phyloP scores from a whole-genome alignment of 2,888 invertebrate species.

The Lydus trimaculatus region DNA sequence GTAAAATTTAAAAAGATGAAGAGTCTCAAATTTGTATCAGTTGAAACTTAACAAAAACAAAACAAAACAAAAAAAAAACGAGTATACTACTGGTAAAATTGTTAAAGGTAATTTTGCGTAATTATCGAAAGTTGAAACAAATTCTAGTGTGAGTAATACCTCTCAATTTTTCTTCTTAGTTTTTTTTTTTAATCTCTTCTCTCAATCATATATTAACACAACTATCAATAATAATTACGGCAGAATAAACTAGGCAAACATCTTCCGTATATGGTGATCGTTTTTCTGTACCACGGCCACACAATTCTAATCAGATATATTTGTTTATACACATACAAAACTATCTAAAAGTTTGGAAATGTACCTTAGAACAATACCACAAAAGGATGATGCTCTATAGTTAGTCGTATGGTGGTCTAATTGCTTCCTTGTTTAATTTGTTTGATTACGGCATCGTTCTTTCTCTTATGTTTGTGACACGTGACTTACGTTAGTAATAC shows the following conservation, averaged over 20 bases:
- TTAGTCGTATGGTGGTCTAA: too few species aligned
- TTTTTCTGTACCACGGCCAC: slow-evolving; percentile 56
- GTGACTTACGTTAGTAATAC: too few species aligned
- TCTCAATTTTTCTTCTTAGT: slow-evolving; percentile 16
- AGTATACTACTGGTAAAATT: neutral
- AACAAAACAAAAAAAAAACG: neutral
- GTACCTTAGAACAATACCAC: too few species aligned
- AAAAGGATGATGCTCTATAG: too few species aligned
- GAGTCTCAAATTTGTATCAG: neutral
- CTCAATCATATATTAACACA: slow-evolving; percentile 32
- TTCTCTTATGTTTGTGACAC: too few species aligned
- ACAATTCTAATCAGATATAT: slow-evolving; percentile 39
- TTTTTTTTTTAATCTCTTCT: slow-evolving; percentile 22
- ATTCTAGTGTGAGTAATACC: neutral
- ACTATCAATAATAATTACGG: slow-evolving; percentile 41
- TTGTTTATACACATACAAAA: neutral
- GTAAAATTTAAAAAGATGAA: slow-evolving; percentile 32
- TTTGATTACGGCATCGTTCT: too few species aligned
- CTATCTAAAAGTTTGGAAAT: neutral
- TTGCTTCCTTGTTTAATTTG: too few species aligned
- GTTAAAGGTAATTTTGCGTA: slow-evolving; percentile 2
- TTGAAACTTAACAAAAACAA: neutral
- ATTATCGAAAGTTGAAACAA: neutral
- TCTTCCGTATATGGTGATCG: slow-evolving; percentile 55
- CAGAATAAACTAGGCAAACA: slow-evolving; percentile 55